Conservation (phyloP, 1,140 invertebrate genomes). For the Aphelenchoides besseyi region DNA sequence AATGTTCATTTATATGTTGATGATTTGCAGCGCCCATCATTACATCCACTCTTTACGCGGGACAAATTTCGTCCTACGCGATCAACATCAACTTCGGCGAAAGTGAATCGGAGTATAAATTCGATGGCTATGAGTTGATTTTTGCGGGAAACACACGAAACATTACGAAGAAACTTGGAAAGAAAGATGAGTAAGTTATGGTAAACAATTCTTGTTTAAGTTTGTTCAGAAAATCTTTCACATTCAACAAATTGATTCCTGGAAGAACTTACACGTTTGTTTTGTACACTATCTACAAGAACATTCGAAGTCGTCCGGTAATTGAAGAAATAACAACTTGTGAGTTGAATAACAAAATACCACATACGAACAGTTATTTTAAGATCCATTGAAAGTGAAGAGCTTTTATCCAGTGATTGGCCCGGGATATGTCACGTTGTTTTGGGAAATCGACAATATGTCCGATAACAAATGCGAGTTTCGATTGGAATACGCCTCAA, state of each 20-base stretch:
- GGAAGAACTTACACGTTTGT: conserved; percentile 58
- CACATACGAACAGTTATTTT: conserved; percentile 22
- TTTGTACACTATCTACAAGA: conserved; percentile 57
- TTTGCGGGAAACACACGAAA: conserved; percentile 54
- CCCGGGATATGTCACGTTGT: conserved; percentile 52
- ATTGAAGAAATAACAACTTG: conserved; percentile 55
- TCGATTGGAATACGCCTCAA: conserved; percentile 54
- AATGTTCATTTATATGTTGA: not conserved
- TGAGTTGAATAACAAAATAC: conserved; percentile 31
- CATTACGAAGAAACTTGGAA: conserved; percentile 54
- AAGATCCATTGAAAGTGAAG: conserved; percentile 60
- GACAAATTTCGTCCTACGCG: conserved; percentile 56
- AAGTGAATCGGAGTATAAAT: conserved; percentile 56
- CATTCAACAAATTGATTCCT: conserved; percentile 61
- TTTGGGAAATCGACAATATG: conserved; percentile 58
- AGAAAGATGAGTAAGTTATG: conserved; percentile 56
- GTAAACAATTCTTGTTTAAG: not conserved
- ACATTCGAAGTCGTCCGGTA: conserved; percentile 53
- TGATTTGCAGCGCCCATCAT: conserved; percentile 55
- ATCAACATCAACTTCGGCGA: conserved; percentile 62
- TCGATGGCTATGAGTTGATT: conserved; percentile 55
- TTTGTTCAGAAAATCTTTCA: conserved; percentile 56
- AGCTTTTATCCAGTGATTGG: conserved; percentile 56
- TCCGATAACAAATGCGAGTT: conserved; percentile 56
- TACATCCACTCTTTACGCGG: conserved; percentile 58